Conservation (phyloP, 2,113 vertebrate species). For the Oryzias woworae region DNA sequence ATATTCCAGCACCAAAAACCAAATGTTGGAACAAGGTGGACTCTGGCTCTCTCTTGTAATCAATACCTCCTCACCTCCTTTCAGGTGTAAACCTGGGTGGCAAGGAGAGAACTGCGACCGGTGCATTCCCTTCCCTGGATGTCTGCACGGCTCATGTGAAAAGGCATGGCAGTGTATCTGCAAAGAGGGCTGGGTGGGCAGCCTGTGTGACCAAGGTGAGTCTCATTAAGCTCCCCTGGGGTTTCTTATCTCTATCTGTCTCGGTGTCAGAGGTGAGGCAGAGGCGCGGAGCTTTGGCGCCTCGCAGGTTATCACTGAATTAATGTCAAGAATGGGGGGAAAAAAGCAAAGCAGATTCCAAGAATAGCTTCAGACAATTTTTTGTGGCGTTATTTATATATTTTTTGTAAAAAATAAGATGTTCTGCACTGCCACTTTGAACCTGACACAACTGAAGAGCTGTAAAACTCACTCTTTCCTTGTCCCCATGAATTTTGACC, state of each 20-base stretch:
- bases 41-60: not conserved
- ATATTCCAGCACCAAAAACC: too few species aligned
- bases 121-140: constrained; percentile 87
- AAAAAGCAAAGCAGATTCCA: not conserved
- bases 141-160: constrained; percentile 84
- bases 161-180: constrained; percentile 93
- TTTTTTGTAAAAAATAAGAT: not conserved
- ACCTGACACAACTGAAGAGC: not conserved
- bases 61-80: constrained; percentile 14
- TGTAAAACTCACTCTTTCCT: constrained; percentile 12
- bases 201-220: constrained; percentile 90
- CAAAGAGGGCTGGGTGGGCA: constrained; percentile 88
- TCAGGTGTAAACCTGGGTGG: constrained; percentile 92
- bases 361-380: too few species aligned
- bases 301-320: not conserved
- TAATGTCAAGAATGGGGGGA: not conserved
- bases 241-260: constrained; percentile 3
- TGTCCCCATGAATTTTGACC: not conserved
- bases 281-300: constrained; percentile 24
- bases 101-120: constrained; percentile 84
- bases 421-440: not conserved
- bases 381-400: too few species aligned
- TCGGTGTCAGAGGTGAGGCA: constrained; percentile 9
- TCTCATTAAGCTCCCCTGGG: constrained; percentile 26
- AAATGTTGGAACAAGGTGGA: not conserved